phyloP scores from a whole-genome alignment of 2,113 vertebrate genomes.

The Pollachius pollachius region DNA sequence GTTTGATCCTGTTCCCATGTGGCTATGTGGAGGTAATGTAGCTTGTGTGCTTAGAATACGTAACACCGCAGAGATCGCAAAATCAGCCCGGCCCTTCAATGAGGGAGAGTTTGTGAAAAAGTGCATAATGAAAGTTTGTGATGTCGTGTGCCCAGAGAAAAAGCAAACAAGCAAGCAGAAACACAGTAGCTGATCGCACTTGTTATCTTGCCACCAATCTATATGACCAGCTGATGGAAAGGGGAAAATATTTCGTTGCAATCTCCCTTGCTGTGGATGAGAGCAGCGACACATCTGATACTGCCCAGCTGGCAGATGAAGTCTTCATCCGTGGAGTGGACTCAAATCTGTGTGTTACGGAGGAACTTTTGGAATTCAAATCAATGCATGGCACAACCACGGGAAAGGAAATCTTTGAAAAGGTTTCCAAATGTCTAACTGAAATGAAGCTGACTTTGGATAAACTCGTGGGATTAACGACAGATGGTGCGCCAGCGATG shows the following conservation, averaged over 20 bases:
- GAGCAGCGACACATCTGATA: too few relatives aligned
- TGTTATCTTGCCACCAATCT: too few relatives aligned
- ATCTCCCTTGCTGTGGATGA: too few relatives aligned
- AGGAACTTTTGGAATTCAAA: conserved; percentile 2
- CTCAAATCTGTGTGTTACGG: conserved; percentile 24
- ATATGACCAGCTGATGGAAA: too few relatives aligned
- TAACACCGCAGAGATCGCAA: conserved; percentile 1
- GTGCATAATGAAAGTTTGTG: not conserved
- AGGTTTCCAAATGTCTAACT: conserved; percentile 32
- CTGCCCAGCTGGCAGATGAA: conserved; percentile 44
- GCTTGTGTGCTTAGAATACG: too few relatives aligned
- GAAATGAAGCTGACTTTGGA: conserved; percentile 36
- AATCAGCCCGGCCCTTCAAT: not conserved
- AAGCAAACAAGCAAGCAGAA: not conserved
- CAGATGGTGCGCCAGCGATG: conserved; percentile 28
- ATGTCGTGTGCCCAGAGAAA: not conserved
- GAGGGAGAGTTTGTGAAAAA: conserved; percentile 22
- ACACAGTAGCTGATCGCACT: too few relatives aligned
- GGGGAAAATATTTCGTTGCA: too few relatives aligned
- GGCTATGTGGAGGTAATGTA: too few relatives aligned
- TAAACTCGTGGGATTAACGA: conserved; percentile 29
- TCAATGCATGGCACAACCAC: conserved; percentile 40
- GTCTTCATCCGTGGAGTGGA: conserved; percentile 27
- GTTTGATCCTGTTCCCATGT: too few relatives aligned
- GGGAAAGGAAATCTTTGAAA: conserved; percentile 25